Evolutionary conservation across 1,140 invertebrate species (phyloP), one percentile per base, ranked within the genome.

Genomic region (Gyrodactylus bullatarudis): DNA sequence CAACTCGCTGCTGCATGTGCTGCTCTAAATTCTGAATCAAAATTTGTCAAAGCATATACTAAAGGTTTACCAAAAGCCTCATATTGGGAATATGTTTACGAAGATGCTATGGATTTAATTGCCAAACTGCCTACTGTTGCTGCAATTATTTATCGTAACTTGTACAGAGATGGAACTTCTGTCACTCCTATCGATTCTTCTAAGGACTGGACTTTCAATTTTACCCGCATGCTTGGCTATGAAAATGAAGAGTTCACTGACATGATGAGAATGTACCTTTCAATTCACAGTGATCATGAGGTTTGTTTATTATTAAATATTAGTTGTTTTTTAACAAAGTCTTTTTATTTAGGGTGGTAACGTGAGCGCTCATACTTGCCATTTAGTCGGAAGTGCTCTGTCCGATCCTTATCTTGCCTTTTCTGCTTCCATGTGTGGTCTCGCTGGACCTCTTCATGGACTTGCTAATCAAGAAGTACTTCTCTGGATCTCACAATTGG

Each of bases 81-180:
- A 76, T 91, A 89, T 78, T 93, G 90, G 90, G 88, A 95, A 83
- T 86, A 87, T 75, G 84, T 86, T 0, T 94, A 89, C 81, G 91
- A 96, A 82, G 92, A 97, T 80, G 85, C 88, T 22, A 91, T 96
- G 88, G 89, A 94, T 81, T 81, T 96, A 76, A 92, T 96, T 79
- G 91, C 91, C 27, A 96, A 96, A 81, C 81, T 96, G 76, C 90
- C 91, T 0, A 89, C 89, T 23, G 86, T 96, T 22, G 91, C 92
- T 16, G 89, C 92, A 0, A 89, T 89, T 1, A 95, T 97, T 75
- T 96, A 96, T 80, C 84, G 87, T 76, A 92, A 92, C 79, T 84
- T 88, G 23, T 92, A 88, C 81, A 84, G 86, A 75, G 87, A 88
- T 77, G 89, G 89, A 73, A 88, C 88, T 76, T 85, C 86, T 23